Base-by-base conservation (phyloP, 2,888 invertebrate genomes). In the Drosophila anomelani region DNA sequence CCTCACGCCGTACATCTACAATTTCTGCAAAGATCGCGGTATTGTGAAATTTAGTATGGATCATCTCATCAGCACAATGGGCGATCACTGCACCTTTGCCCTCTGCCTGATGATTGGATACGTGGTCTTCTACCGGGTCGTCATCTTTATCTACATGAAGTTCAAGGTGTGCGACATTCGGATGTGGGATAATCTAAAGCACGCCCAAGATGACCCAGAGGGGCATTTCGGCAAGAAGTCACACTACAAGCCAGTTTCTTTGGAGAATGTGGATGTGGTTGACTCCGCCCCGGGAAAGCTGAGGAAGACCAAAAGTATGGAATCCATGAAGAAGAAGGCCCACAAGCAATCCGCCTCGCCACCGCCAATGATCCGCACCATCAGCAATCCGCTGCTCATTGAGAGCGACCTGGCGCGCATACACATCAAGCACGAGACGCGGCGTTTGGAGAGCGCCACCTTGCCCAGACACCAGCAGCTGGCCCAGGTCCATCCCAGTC, bases 171-270 rank as follows among this genome's bases (percentile, higher is more conserved):
- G 79, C 56, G 86, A 86, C 53, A 79, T 82, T 0, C 62, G 81
- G 38, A 86, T 86, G 86, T 86, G 85, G 83, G 76, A 85, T 23
- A 64, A 76, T 17, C 58, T 85, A 0, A 85, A 85, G 58, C 77
- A 80, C 34, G 79, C 76, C n/a, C 74, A 81, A 20, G 58, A 75
- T 36, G 88, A 85, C 62, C 88, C 85, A 7, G 86, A 85, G 17
- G 71, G 82, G 1, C 73, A 79, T 53, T 29, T 79, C 2, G 63
- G 55, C 20, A 59, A 82, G 10, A 87, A 87, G 68, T 75, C 80
- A 0, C 79, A 85, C 15, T 82, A 84, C 53, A 77, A 85, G 53
- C 83, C 82, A 7, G 64, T 84, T 1, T 80, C 80, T 29, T 62
- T 79, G 2, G 86, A 85, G 39, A 81, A 84, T 8, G 23, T 85